phyloP scores from a whole-genome alignment of 1,140 invertebrate species.

The Centruroides sculpturatus region DNA sequence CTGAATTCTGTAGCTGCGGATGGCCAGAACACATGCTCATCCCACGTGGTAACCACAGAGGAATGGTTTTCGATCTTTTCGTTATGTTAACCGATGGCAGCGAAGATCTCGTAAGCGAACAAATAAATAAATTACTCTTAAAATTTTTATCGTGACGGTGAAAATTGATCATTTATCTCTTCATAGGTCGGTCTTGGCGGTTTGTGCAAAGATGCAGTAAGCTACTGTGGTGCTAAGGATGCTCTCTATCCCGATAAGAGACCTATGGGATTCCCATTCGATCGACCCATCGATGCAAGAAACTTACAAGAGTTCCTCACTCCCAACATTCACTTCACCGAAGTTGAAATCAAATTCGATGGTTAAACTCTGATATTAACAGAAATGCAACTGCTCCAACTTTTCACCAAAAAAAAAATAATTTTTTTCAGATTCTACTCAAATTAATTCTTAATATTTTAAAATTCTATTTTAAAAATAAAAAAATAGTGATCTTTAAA shows the following conservation, averaged over 20 bases:
- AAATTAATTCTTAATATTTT: too few species aligned
- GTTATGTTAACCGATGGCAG: conserved; percentile 63
- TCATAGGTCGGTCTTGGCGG: conserved; percentile 1
- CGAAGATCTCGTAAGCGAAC: conserved; percentile 36
- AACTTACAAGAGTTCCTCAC: neutral
- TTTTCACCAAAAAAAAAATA: too few species aligned
- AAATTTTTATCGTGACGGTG: neutral
- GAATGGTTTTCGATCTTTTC: conserved; percentile 55
- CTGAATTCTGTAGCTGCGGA: conserved; percentile 31
- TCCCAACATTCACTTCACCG: neutral
- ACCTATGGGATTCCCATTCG: conserved; percentile 13
- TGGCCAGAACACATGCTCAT: conserved; percentile 58
- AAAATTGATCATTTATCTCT: neutral
- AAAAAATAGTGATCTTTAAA: too few species aligned
- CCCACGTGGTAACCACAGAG: conserved; percentile 51
- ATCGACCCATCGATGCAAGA: conserved; percentile 5
- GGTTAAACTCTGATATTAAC: too few species aligned
- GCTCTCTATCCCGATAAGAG: conserved; percentile 26
- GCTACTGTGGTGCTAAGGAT: conserved; percentile 57
- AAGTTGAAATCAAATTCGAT: conserved; percentile 6
- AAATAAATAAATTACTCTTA: too few species aligned
- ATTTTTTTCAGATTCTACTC: too few species aligned
- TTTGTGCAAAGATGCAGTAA: conserved; percentile 48
- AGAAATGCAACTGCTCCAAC: too few species aligned
- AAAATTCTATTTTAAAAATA: too few species aligned